Evolutionary conservation across 1,140 invertebrate species (phyloP), one percentile per base, ranked within the genome.

Genomic region (Nixonia krombeini): DNA sequence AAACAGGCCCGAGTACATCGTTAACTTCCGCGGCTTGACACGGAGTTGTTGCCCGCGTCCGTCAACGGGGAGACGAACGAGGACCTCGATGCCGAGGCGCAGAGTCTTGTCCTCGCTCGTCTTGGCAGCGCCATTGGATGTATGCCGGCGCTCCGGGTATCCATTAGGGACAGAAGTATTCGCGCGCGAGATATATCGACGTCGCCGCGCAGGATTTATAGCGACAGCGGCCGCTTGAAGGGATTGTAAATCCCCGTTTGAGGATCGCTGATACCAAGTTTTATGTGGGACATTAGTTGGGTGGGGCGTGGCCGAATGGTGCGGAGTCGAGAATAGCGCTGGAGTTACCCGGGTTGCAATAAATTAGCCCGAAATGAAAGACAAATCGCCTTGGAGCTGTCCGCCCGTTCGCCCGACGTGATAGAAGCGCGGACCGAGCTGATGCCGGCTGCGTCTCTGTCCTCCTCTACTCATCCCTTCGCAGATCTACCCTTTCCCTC

Each of bases 191-290:
- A 73, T 73, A 73, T 73, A 84, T 82, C 79, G 77, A 79, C 78
- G 81, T 82, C 76, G 75, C 77, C 76, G 66, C 67, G 58, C 70
- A 72, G 72, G 78, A 84, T 84, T 82, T 84, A 84, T 84, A 74
- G 80, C 78, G 80, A 82, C 79, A 82, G 80, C 73, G 75, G 79
- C 47, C 77, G 81, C 81, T 85, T 84, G 82, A 84, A 85, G 82
- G 81, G 82, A 85, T 85, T 85, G 83, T 84, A 85, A 85, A 85
- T 85, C 83, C 82, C 81, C 80, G 82, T 85, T 85, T 85, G 83
- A 83, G 82, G 82, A 85, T 85, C 80, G 82, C 83, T 85, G 83
- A 85, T 85, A 85, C 81, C 80, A 83, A 85, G 82, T 85, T 85
- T 85, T 85, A 85, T 85, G 83, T 83, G 78, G 81, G 81, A 84